Conservation (phyloP, 1,140 invertebrate species). For the Cecropterus lyciades region DNA sequence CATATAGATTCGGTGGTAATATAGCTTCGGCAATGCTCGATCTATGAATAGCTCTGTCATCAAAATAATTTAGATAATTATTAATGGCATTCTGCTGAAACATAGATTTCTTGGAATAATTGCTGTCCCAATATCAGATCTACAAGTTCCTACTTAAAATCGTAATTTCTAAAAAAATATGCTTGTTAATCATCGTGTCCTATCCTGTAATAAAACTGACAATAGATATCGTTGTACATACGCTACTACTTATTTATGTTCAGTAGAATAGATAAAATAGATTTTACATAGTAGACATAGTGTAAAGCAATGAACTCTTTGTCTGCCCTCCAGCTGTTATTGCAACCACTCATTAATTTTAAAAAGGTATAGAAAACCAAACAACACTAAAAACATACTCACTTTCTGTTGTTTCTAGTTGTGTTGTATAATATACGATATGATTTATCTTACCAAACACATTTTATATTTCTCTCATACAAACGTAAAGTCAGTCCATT, state of each 20-base stretch:
- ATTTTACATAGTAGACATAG: not conserved
- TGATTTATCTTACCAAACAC: not conserved
- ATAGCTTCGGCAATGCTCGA: too few relatives aligned
- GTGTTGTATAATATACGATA: constrained; percentile 2
- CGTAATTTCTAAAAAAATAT: too few relatives aligned
- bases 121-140: too few relatives aligned
- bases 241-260: not conserved
- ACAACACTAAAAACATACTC: not conserved
- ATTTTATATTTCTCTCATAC: not conserved
- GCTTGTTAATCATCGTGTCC: too few relatives aligned
- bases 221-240: not conserved
- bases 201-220: not conserved
- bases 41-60: too few relatives aligned
- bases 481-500: not conserved
- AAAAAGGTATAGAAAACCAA: constrained; percentile 6
- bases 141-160: too few relatives aligned
- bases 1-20: too few relatives aligned
- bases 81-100: too few relatives aligned
- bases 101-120: too few relatives aligned
- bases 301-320: not conserved
- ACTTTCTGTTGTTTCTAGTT: constrained; percentile 8
- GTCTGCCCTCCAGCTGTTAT: not conserved
- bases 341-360: not conserved
- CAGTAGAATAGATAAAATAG: not conserved
- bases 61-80: too few relatives aligned